Evolutionary conservation across 64 coral and sea anemone species (phyloP).

Genomic region (Dendrophyllia cribrosa): DNA sequence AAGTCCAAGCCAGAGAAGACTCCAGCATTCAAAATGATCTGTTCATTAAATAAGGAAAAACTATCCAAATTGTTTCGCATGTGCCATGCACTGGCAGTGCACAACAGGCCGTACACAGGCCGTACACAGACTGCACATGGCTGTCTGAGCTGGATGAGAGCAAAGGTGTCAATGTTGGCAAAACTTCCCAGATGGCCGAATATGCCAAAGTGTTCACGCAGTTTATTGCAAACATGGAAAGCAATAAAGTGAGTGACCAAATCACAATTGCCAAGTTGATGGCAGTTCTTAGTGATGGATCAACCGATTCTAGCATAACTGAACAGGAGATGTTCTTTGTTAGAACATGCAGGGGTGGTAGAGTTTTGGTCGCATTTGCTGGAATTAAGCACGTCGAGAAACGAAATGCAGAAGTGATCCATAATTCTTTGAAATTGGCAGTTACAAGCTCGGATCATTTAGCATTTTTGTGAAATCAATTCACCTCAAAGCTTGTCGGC

Average conservation of each 20-base stretch:
- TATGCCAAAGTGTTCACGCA: constrained; percentile 25
- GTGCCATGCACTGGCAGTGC: constrained; percentile 10
- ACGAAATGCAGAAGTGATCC: constrained; percentile 1
- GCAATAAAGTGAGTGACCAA: not conserved
- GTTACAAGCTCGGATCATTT: constrained; percentile 8
- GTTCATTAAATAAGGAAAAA: not conserved
- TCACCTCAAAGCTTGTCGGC: not conserved
- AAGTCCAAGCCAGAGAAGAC: no score
- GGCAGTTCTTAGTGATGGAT: constrained; percentile 13
- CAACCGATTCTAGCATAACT: constrained; percentile 20
- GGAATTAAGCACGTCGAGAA: constrained; percentile 21
- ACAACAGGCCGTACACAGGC: no score
- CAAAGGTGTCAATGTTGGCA: not conserved
- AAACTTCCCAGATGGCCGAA: constrained; percentile 1
- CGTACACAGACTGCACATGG: constrained; percentile 1
- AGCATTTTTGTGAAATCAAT: not conserved
- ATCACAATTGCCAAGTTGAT: not conserved
- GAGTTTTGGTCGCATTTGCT: constrained; percentile 12
- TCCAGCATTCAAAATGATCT: not conserved
- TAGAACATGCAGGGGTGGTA: not conserved
- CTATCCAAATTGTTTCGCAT: constrained; percentile 26
- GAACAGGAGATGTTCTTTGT: constrained; percentile 57
- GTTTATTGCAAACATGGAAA: constrained; percentile 1
- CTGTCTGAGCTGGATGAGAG: constrained; percentile 18
- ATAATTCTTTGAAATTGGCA: constrained; percentile 4